Evolutionary conservation across 2,888 invertebrate genomes (phyloP).

Genomic region (Muschampia plurimacula): DNA sequence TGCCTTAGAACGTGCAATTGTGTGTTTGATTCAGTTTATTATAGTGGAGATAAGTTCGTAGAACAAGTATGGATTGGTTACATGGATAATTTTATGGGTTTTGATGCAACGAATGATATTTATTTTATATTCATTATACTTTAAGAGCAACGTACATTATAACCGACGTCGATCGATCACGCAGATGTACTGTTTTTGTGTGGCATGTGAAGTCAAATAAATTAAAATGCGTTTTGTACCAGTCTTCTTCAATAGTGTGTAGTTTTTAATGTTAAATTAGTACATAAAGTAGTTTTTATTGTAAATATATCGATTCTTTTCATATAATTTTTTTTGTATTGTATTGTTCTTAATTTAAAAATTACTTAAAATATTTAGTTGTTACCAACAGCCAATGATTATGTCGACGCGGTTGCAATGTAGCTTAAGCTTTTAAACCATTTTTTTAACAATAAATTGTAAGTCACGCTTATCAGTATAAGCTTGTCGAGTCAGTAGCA

Average conservation of each 20-base stretch:
- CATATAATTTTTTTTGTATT: neutral
- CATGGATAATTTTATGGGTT: neutral
- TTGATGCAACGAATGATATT: slow-evolving; percentile 19
- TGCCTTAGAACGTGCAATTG: slow-evolving; percentile 41
- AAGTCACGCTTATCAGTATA: neutral
- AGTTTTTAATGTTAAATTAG: neutral
- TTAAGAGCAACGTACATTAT: slow-evolving; percentile 1
- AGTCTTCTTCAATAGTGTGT: neutral
- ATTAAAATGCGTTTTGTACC: neutral
- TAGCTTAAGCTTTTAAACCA: neutral
- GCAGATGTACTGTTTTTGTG: neutral
- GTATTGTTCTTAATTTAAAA: neutral
- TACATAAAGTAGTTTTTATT: neutral
- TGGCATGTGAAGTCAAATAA: neutral
- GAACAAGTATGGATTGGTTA: neutral
- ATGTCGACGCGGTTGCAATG: slow-evolving; percentile 16
- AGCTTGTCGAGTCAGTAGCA: slow-evolving; percentile 19
- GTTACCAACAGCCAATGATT: neutral
- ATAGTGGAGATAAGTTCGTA: neutral
- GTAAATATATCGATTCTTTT: neutral
- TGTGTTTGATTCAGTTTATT: slow-evolving; percentile 11
- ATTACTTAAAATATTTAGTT: neutral
- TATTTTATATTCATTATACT: neutral
- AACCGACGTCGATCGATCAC: neutral
- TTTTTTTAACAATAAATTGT: neutral